Base-by-base conservation (phyloP, 2,797 vertebrate genomes). In the Etheostoma perlongum region DNA sequence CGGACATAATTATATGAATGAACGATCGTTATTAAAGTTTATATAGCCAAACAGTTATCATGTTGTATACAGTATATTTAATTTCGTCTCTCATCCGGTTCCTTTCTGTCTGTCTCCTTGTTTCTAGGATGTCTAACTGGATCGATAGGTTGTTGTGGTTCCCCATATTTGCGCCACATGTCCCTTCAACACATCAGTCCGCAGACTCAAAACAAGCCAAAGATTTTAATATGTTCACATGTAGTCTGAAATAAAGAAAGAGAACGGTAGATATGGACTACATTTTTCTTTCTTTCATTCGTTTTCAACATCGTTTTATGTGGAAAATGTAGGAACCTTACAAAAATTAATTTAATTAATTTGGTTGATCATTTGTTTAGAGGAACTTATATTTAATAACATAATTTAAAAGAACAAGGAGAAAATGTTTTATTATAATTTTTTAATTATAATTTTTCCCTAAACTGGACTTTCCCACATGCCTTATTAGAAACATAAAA, bases 151-250 rank as follows among this genome's bases (percentile, higher is more conserved):
- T 91, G 88, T 92, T 90, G 90, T 87, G 91, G 84, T 87, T 86
- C 89, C 49, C 15, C 33, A 67, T 75, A 62, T 60, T 71, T 68
- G 78, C 79, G 55, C 67, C 87, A 82, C 71, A 71, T 79, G 77
- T 80, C 42, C 67, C 74, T 75, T 58, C 67, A 70, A 78, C 84
- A 62, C 90, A 65, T 79, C 86, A 63, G 74, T 64, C 74, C 73
- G 30, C 82, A 80, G 69, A 96, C 96, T 97, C 84, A 87, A 21
- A 73, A 94, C 95, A 99, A 98, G 96, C 98, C 98, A 99, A 99
- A 99, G 98, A 99, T 99, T 99, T 98, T 97, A 96, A 97, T 96
- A 97, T 98, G 97, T 97, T 97, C 96, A 96, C 95, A 94, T 97
- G 96, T 97, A 97, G 97, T 97, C 96, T 97, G 96, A 97, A 98